Conservation (phyloP, 2,888 invertebrate species). For the Linhomoeus sp. region DNA sequence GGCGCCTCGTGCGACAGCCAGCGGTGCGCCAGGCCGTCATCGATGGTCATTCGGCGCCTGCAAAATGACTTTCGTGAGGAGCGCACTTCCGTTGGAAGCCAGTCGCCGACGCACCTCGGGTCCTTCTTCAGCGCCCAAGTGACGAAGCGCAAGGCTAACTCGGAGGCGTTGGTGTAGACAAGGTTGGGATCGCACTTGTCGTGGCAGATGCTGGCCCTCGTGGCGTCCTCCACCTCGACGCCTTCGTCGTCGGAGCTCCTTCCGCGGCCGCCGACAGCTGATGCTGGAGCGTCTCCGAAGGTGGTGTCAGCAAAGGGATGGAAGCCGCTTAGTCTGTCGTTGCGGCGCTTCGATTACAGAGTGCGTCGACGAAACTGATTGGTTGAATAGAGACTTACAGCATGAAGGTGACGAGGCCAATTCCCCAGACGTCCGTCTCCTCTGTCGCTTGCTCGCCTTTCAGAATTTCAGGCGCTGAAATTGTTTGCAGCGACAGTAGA, state of each 20-base stretch:
- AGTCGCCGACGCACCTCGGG: constrained; percentile 46
- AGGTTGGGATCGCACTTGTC: constrained; percentile 81
- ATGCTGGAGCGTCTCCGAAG: too few species aligned
- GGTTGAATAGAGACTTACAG: constrained; percentile 36
- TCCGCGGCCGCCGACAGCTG: too few species aligned
- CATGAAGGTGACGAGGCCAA: constrained; percentile 74
- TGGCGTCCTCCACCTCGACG: not conserved
- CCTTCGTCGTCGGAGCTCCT: not conserved
- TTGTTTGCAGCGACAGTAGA: too few species aligned
- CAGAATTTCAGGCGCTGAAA: constrained; percentile 17
- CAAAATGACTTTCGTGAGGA: constrained; percentile 16
- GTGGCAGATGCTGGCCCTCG: constrained; percentile 31
- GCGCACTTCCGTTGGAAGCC: not conserved
- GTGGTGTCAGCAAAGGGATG: constrained; percentile 59
- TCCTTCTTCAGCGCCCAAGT: constrained; percentile 85
- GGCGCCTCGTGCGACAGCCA: constrained; percentile 81
- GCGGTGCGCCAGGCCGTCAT: constrained; percentile 84
- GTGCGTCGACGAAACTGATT: not conserved
- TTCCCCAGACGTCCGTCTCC: constrained; percentile 65
- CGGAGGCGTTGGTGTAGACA: constrained; percentile 77
- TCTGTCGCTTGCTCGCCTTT: not conserved
- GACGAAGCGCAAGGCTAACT: constrained; percentile 74
- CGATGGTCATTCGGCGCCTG: constrained; percentile 75
- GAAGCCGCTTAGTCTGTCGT: constrained; percentile 53
- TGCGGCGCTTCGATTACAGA: not conserved